Base-by-base conservation (phyloP, 1,140 invertebrate genomes). In the Lucilia cuprina region DNA sequence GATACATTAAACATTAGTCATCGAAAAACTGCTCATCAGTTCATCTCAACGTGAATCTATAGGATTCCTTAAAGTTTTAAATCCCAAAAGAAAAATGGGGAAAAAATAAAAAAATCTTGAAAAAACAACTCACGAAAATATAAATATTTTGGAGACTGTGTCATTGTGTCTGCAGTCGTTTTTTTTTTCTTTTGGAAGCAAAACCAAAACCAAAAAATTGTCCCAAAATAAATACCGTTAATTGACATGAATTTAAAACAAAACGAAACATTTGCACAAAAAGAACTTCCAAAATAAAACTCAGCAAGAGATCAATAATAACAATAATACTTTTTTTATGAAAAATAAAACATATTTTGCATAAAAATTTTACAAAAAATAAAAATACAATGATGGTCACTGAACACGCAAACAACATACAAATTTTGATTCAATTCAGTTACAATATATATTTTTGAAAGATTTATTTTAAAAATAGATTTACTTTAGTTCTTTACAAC, bases 141-240 rank as follows among this genome's bases (percentile, higher is more conserved):
- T 55, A 55, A 55, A 55, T 55, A 55, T 55, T 55, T 55, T 55
- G 50, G 13, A 7, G 17, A 55, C 50, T 55, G 17, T 17, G 50
- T 55, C 50, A 55, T 55, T 55, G 17, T 55, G 50, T 55, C 13
- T 55, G 50, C 17, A 74, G 74, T 3, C 25, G 25, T 21, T 12
- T 55, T 13, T n/a, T n/a, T n/a, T n/a, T n/a, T n/a, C n/a, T n/a
- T n/a, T 55, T 14, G 7, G 50, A 8, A 14, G 17, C 50, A 8
- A 17, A 30, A 2, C 25, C 9, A 74, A 30, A 41, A 30, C 12
- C 25, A 74, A 25, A 75, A 75, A 75, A 34, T 34, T 75, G 74
- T 75, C 25, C 30, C 21, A 34, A 75, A 34, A 75, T 41, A 77
- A 41, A 77, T 77, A 35, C 74, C 30, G 74, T 77, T 77, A 77